Base-by-base conservation (phyloP, 2,113 vertebrate genomes). In the Carlito syrichta region DNA sequence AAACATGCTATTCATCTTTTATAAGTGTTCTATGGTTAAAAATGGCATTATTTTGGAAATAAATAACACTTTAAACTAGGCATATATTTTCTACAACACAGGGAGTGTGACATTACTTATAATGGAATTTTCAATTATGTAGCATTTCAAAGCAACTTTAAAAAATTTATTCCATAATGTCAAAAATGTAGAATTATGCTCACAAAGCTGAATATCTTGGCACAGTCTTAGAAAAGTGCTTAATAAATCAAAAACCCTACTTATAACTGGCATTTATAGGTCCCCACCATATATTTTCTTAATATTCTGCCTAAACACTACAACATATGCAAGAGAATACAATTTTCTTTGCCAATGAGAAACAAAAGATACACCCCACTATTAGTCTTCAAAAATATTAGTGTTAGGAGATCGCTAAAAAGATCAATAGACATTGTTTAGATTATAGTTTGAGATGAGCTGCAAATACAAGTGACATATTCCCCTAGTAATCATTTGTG, bases 261-360 rank as follows among this genome's bases (percentile, higher is more conserved):
- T 96, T 93, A 20, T 0, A 96, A 30, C 71, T 97, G 76, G 96
- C 88, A 97, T 98, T 97, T 97, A 96, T 95, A 95, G 90, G 96
- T 87, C 94, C 74, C 84, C 96, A 89, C 32, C 92, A 77, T 93
- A 84, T 96, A 92, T 98, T 97, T 98, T 54, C 71, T 98, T 97
- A 97, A 96, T 97, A 97, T 91, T 98, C 93, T 98, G 58, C 71
- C 89, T 97, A 98, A 98, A 97, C 89, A 97, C 23, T 91, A 96
- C 84, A 87, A 91, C 30, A 27, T 98, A 98, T 98, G 92, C 96
- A 97, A 98, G 74, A 73, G 88, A 97, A 95, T 90, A 97, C 52
- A 96, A 95, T 94, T 93, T 96, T 97, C 54, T 97, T 92, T 92
- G 95, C 82, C 91, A 96, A 91, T 60, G 17, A 98, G 63, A 94